A percentile compares a stretch with the other conserved stretches of the same genome.
Conservation (phyloP, 2,797 vertebrate species). For the Odontamblyopus lacepedii region DNA sequence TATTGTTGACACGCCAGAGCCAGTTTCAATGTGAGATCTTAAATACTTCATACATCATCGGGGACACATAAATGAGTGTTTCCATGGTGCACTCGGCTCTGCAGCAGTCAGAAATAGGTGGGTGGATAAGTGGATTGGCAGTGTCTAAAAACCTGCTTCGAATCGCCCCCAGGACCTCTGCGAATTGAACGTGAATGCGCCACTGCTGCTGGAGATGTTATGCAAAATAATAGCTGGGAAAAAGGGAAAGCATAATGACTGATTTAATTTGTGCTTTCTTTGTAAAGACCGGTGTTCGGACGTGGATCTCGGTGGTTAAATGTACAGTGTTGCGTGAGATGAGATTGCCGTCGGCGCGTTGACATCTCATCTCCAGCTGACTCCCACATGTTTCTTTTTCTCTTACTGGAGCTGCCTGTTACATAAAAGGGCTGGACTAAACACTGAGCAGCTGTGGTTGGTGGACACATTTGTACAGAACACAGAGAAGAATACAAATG, state of each 20-base stretch:
- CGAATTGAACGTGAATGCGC: constrained; percentile 70
- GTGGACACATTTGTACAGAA: constrained; percentile 38
- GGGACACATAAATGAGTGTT: constrained; percentile 49
- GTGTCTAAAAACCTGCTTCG: constrained; percentile 72
- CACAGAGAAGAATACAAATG: constrained; percentile 26
- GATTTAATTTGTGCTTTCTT: constrained; percentile 41
- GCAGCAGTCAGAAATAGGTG: constrained; percentile 68
- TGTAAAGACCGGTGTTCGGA: constrained; percentile 38
- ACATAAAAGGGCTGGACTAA: constrained; percentile 62
- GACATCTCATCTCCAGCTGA: constrained; percentile 75
- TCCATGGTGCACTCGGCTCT: constrained; percentile 57
- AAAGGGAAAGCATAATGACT: constrained; percentile 30
- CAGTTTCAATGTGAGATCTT: constrained; percentile 27
- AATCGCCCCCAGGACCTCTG: constrained; percentile 71
- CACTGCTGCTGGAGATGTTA: constrained; percentile 43
- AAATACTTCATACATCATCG: constrained; percentile 28
- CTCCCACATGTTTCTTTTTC: constrained; percentile 70
- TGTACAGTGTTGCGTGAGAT: constrained; percentile 54
- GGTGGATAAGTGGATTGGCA: constrained; percentile 78
- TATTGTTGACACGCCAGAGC: constrained; percentile 15
- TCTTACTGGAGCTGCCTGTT: constrained; percentile 60
- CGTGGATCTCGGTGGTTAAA: constrained; percentile 49
- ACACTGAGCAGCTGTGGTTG: constrained; percentile 38
- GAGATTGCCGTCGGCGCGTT: constrained; percentile 68
- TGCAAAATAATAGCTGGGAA: constrained; percentile 54